Evolutionary conservation across 2,888 invertebrate species (phyloP).

Genomic region (Ophraella communa): DNA sequence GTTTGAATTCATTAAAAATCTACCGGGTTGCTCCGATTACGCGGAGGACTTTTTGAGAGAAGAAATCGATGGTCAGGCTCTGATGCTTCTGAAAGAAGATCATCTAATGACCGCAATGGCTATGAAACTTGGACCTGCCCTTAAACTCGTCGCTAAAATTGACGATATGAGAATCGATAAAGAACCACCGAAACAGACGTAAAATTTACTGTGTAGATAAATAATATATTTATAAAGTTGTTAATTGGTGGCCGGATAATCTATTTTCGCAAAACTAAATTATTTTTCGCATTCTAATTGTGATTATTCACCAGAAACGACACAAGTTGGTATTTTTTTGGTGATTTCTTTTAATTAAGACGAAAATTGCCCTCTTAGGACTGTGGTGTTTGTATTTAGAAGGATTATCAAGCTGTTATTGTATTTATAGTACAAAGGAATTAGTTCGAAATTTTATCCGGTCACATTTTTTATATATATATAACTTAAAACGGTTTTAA

Average conservation of each 20-base stretch:
- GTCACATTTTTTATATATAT: conserved; percentile 25
- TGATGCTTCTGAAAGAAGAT: conserved; percentile 90
- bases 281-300: neutral
- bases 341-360: too few relatives aligned
- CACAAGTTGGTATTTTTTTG: too few relatives aligned
- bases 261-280: neutral
- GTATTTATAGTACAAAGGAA: neutral
- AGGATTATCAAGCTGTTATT: neutral
- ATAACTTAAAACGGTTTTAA: conserved; percentile 21
- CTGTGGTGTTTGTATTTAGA: neutral
- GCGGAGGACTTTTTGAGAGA: conserved; percentile 94
- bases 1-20: conserved; percentile 84
- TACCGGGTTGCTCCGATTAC: conserved; percentile 91
- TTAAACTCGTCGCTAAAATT: conserved; percentile 94
- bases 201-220: conserved; percentile 15
- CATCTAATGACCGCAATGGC: conserved; percentile 93
- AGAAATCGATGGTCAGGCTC: conserved; percentile 95
- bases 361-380: neutral
- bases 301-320: neutral
- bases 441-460: conserved; percentile 24
- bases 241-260: neutral
- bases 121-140: conserved; percentile 94
- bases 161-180: conserved; percentile 78
- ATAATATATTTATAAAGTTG: neutral
- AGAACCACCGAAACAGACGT: conserved; percentile 57